phyloP scores from a whole-genome alignment of 2,888 invertebrate species.

The Ryuthela nishihirai region DNA sequence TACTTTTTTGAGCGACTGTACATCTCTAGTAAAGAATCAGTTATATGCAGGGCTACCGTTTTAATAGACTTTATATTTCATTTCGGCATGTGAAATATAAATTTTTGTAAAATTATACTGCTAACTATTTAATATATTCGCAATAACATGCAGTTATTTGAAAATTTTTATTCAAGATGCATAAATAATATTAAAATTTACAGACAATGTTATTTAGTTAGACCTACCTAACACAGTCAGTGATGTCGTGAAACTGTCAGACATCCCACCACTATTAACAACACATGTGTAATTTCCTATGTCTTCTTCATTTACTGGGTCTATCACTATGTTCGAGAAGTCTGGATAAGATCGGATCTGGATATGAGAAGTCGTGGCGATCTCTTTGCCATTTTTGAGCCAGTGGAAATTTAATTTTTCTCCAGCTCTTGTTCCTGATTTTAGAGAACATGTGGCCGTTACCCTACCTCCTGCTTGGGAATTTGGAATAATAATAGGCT shows the following conservation, averaged over 20 bases:
- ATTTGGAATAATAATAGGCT: constrained; percentile 24
- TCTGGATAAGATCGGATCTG: constrained; percentile 17
- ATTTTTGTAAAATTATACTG: too few species aligned
- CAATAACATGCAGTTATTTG: too few species aligned
- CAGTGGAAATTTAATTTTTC: constrained; percentile 29
- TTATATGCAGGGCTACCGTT: too few species aligned
- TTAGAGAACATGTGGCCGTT: constrained; percentile 12
- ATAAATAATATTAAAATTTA: too few species aligned
- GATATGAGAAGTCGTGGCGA: not conserved
- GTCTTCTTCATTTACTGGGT: constrained; percentile 21
- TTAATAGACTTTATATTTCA: too few species aligned
- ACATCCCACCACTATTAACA: constrained; percentile 15
- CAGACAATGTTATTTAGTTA: too few species aligned
- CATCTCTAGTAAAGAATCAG: too few species aligned
- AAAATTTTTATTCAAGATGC: too few species aligned
- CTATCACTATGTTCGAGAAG: constrained; percentile 15
- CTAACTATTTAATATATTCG: too few species aligned
- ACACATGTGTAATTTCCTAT: constrained; percentile 33
- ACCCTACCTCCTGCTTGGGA: too few species aligned
- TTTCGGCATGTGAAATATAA: too few species aligned
- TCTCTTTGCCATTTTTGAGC: constrained; percentile 22
- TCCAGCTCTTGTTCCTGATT: constrained; percentile 4
- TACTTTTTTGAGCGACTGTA: too few species aligned
- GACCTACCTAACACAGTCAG: constrained; percentile 24
- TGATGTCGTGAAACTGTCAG: constrained; percentile 10